Conservation (phyloP, 2,113 vertebrate genomes). For the Geothlypis trichas region DNA sequence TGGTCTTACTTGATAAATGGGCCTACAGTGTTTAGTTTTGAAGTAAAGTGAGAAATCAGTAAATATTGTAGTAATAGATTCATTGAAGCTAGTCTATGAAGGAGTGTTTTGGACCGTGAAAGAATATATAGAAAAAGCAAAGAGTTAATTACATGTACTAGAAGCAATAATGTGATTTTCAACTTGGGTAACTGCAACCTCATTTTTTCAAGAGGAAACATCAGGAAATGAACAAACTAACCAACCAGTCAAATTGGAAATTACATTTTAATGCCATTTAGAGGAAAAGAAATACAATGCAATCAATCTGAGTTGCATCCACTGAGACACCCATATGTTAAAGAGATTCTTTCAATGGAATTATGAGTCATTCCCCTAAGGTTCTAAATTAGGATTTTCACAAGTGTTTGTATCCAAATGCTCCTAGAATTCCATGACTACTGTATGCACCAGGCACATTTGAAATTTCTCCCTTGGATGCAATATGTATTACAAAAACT, state of each 20-base stretch:
- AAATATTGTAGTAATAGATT: background rate
- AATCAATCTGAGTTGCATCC: background rate
- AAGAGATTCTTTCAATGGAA: background rate
- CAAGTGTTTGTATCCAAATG: background rate
- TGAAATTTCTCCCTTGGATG: background rate
- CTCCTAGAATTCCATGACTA: background rate
- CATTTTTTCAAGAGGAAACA: background rate
- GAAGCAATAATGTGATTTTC: slow-evolving; percentile 32
- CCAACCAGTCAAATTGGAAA: slow-evolving; percentile 25
- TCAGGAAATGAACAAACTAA: slow-evolving; percentile 21
- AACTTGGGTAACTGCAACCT: background rate
- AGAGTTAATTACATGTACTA: background rate
- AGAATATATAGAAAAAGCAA: background rate
- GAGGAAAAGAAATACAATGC: background rate
- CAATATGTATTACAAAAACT: background rate
- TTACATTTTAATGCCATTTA: background rate
- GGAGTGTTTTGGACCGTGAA: background rate
- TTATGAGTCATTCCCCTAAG: background rate
- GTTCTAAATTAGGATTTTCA: background rate
- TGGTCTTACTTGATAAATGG: background rate
- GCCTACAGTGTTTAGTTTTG: background rate
- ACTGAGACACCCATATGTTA: background rate
- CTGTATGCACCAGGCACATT: background rate
- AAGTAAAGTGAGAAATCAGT: background rate
- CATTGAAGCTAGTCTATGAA: background rate